Conservation (phyloP, 2,113 vertebrate species). For the Suricata suricatta region DNA sequence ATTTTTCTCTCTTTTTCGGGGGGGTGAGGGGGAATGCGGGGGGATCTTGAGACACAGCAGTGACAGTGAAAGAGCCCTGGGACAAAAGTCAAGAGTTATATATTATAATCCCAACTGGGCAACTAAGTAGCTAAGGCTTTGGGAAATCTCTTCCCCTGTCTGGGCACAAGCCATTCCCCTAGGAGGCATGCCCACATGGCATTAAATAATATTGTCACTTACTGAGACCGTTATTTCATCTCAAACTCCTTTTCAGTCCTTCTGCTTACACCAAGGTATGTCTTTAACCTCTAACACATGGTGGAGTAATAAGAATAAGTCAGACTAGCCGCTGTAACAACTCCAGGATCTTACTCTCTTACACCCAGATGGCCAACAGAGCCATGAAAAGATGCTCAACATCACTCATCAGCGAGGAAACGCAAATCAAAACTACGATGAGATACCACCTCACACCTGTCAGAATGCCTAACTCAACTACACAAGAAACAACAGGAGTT, state of each 20-base stretch:
- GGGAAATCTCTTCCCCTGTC: neutral
- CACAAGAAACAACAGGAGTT: neutral
- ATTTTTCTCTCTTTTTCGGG: neutral
- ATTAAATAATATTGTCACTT: neutral
- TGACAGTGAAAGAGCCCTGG: neutral
- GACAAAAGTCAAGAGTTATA: neutral
- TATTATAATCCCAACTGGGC: too few species aligned
- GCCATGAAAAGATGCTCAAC: neutral
- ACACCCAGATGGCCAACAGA: neutral
- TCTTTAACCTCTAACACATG: neutral
- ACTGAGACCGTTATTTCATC: neutral
- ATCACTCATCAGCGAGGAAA: neutral
- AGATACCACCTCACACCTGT: neutral
- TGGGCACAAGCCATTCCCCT: neutral
- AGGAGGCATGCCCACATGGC: accelerated
- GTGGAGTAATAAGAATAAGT: neutral
- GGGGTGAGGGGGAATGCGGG: neutral
- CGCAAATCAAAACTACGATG: too few species aligned
- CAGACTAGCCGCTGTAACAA: neutral
- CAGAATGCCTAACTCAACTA: neutral
- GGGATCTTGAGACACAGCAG: neutral
- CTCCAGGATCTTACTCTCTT: too few species aligned
- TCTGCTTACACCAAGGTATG: neutral
- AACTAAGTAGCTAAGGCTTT: neutral
- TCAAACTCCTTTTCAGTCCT: neutral